phyloP scores from a whole-genome alignment of 2,113 vertebrate species.

The Fulica atra region DNA sequence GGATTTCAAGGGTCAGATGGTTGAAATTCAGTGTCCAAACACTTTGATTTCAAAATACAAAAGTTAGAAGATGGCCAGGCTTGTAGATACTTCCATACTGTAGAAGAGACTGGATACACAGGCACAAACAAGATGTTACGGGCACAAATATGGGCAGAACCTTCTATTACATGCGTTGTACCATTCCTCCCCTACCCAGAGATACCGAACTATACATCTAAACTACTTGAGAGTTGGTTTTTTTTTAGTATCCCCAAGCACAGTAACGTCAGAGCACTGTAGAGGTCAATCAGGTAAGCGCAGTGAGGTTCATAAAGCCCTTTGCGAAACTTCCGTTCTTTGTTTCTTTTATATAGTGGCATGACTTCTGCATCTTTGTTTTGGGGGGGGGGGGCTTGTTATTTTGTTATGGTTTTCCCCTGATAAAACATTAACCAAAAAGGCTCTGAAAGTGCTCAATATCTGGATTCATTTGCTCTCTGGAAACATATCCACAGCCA shows the following conservation, averaged over 20 bases:
- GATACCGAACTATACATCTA: background rate
- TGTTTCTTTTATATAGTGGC: background rate
- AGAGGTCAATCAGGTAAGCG: background rate
- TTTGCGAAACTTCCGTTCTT: background rate
- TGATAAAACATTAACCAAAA: background rate
- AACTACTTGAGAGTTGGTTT: background rate
- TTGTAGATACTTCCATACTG: background rate
- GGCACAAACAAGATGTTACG: background rate
- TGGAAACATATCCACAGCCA: background rate
- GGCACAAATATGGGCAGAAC: background rate
- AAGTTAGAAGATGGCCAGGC: background rate
- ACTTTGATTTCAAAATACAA: background rate
- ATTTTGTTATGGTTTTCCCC: background rate
- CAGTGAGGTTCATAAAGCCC: background rate
- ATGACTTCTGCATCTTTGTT: background rate
- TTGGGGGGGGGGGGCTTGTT: background rate
- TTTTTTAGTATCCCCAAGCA: background rate
- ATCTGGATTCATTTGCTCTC: background rate
- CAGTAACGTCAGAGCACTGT: rapidly evolving
- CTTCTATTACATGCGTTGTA: background rate
- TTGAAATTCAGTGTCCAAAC: background rate
- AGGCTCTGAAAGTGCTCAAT: background rate
- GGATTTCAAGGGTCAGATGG: background rate
- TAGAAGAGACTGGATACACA: background rate
- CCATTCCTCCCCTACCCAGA: background rate